Evolutionary conservation across 2,888 invertebrate species (phyloP), one percentile per base, ranked within the genome.

Genomic region (Entomobrya proxima): DNA sequence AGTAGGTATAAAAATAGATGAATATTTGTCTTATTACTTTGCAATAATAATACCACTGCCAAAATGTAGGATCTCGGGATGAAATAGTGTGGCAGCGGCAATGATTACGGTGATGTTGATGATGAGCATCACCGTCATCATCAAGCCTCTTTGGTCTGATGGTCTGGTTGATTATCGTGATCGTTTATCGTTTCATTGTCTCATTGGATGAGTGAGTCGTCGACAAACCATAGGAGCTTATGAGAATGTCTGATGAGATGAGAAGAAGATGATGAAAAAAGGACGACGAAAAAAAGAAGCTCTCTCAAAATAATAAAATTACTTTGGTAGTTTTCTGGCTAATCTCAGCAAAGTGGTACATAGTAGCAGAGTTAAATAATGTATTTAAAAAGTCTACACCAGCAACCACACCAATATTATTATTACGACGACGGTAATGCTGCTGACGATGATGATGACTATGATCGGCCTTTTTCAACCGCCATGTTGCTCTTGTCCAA

Each of bases 151-250:
- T 58, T 30, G n/a, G 30, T 30, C 30, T 61, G 32, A 61, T 32
- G 11, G 47, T 47, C 24, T 21, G 9, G 27, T 40, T 69, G 69
- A 69, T 69, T 44, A 69, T 69, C 69, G 44, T 44, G 44, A 40
- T 69, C 69, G 69, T 69, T 69, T 69, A 69, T 69, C 69, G 69
- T 69, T 27, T 69, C 61, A 61, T 61, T 61, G 61, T 61, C 61
- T 47, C 47, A 2, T 61, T 61, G 30, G 61, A 32, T 61, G 61
- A 61, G 61, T 32, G 61, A 52, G 18, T 3, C 61, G 15, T 30
- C 32, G 61, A 32, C 61, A n/a, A n/a, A 32, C 37, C 11, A 47
- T 15, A 47, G 7, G n/a, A 47, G 47, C 47, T 47, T 47, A 13
- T 15, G n/a, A 47, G n/a, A 47, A 15, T 15, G n/a, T 15, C 13